phyloP scores from a whole-genome alignment of 2,888 invertebrate genomes.

The Agriopis aurantiaria region DNA sequence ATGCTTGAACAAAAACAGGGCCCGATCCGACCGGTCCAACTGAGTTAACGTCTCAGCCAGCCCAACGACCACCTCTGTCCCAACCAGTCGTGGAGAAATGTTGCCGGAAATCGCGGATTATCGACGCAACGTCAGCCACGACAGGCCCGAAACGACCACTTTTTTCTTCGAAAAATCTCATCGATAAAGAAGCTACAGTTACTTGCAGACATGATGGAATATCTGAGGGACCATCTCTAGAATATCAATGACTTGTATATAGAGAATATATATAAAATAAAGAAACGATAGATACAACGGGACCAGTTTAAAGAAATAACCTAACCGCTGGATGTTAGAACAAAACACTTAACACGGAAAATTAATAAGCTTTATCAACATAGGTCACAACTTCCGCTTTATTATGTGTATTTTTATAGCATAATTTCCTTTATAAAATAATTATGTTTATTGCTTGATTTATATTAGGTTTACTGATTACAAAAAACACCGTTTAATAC shows the following conservation, averaged over 20 bases:
- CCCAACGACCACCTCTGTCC: slow-evolving; percentile 55
- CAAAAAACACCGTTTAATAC: slow-evolving; percentile 5
- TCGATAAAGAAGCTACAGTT: slow-evolving; percentile 6
- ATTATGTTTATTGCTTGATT: slow-evolving; percentile 16
- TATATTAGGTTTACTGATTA: slow-evolving; percentile 15
- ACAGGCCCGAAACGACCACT: slow-evolving; percentile 7
- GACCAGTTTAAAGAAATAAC: not conserved
- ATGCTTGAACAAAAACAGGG: slow-evolving; percentile 62
- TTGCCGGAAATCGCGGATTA: slow-evolving; percentile 66
- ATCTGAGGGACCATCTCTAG: not conserved
- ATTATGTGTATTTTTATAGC: slow-evolving; percentile 28
- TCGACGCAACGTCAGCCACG: slow-evolving; percentile 22
- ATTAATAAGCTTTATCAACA: slow-evolving; percentile 21
- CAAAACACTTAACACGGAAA: slow-evolving; percentile 9
- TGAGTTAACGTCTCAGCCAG: not conserved
- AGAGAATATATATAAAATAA: not conserved
- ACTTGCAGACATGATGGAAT: slow-evolving; percentile 10
- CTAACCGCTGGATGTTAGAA: slow-evolving; percentile 3
- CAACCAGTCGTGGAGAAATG: slow-evolving; percentile 53
- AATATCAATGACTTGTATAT: slow-evolving; percentile 21
- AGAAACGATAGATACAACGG: not conserved
- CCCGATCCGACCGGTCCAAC: slow-evolving; percentile 14
- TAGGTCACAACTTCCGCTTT: slow-evolving; percentile 18
- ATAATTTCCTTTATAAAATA: slow-evolving; percentile 27
- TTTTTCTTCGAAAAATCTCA: slow-evolving; percentile 7